Evolutionary conservation across 2,888 invertebrate species (phyloP), one percentile per base, ranked within the genome.

Genomic region (Hermaeophaga mercurialis): DNA sequence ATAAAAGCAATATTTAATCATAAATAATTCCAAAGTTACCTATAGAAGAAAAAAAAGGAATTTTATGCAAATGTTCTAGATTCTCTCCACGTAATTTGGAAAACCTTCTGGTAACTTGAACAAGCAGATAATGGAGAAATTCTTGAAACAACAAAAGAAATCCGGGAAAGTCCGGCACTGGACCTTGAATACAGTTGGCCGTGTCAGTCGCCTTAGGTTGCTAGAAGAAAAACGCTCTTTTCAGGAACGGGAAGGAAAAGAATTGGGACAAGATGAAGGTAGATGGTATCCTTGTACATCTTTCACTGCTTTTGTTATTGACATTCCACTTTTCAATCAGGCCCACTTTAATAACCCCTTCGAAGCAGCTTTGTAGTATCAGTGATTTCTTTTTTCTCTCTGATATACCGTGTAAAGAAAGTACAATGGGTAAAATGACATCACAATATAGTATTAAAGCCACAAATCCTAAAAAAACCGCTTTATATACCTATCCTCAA

Each of bases 281-380:
- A 52, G 54, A 54, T 57, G 17, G 19, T 50, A 59, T 58, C 58
- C 55, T 54, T 54, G 59, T 56, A 47, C 56, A 58, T 53, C 57
- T 49, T 53, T 56, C 59, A 45, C 24, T 49, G 47, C 55, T 46
- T 66, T 65, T 67, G 66, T 67, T 67, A 67, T 66, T 67, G 65
- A 64, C 65, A 66, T 66, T 66, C 65, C 62, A 61, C 56, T 64
- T 66, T 66, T 65, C 66, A 63, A 66, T 65, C 66, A 66, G 61
- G 59, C 49, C 45, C 47, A 49, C 41, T 54, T 50, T 49, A 56
- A 58, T 61, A 61, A 58, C 53, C 52, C 36, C 54, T 50, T 41
- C 41, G 47, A 41, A 15, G 26, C 14, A 5, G 33, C 47, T 46
- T 54, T 47, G 54, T 54, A 54, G 15, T 41, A 22, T 15, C 39